phyloP scores from a whole-genome alignment of 92 coral and sea anemone genomes.

The Palythoa caribaeorum region DNA sequence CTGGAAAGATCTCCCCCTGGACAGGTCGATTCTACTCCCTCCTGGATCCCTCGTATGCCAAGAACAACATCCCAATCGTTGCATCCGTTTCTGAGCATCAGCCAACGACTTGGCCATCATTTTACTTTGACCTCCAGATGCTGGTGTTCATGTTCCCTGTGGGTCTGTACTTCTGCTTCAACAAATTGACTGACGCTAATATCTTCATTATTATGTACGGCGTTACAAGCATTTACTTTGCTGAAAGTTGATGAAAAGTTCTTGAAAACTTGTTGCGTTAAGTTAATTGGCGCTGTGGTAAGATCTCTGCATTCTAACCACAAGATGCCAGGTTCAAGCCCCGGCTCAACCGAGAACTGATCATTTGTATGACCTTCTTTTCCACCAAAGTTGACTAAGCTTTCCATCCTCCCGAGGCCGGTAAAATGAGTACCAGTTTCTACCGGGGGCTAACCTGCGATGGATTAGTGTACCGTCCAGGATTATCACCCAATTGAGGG shows the following conservation, averaged over 20 bases:
- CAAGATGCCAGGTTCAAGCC: too few species aligned
- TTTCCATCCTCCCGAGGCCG: too few species aligned
- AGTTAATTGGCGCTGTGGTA: too few species aligned
- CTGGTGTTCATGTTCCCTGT: constrained; percentile 98
- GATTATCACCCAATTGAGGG: too few species aligned
- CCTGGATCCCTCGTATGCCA: constrained; percentile 98
- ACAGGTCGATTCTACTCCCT: constrained; percentile 98
- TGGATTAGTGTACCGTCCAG: too few species aligned
- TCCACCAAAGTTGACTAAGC: too few species aligned
- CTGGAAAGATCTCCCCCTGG: constrained; percentile 99
- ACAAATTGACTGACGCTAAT: constrained; percentile 93
- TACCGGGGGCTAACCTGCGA: too few species aligned
- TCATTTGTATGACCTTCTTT: too few species aligned
- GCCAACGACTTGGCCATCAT: constrained; percentile 99
- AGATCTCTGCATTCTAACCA: too few species aligned
- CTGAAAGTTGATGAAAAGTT: constrained; percentile 65
- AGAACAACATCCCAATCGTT: constrained; percentile 99
- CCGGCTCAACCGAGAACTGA: too few species aligned
- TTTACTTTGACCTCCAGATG: constrained; percentile 96
- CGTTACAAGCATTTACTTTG: constrained; percentile 90
- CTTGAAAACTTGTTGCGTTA: background rate
- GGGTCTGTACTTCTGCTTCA: constrained; percentile 94
- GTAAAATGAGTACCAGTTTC: too few species aligned
- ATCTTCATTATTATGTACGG: constrained; percentile 96
- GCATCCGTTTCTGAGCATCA: too few species aligned